These are phyloP conservation scores for Hystrix cristata DNA, from an alignment of 2,113 vertebrate genomes.

Conservation along the genomic window DNA sequence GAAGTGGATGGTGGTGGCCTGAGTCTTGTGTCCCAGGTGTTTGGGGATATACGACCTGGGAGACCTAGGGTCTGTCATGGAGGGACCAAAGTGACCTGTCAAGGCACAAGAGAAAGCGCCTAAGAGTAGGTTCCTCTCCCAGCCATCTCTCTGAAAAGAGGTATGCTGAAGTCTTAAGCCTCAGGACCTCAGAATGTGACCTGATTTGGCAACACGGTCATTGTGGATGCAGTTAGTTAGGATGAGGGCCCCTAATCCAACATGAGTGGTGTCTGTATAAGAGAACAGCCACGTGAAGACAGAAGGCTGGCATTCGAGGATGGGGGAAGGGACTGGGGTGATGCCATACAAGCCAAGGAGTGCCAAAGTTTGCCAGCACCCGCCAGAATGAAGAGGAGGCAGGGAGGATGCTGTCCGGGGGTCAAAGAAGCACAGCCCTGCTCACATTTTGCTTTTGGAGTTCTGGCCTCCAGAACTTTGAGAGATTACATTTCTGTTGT, in stretches of 20 bases:
- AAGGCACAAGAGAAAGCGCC: neutral
- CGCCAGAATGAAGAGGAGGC: accelerated
- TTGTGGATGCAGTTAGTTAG: neutral
- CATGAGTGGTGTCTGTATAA: neutral
- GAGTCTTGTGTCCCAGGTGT: neutral
- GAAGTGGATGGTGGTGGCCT: neutral
- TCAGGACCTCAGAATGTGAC: neutral
- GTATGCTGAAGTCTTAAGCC: neutral
- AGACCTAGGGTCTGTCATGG: neutral
- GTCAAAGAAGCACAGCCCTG: accelerated
- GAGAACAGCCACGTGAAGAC: neutral
- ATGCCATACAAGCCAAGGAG: neutral
- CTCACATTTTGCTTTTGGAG: neutral
- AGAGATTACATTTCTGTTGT: neutral
- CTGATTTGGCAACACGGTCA: neutral
- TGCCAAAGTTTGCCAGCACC: neutral
- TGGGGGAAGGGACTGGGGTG: neutral
- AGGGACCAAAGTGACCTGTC: neutral
- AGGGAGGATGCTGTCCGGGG: accelerated
- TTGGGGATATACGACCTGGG: neutral
- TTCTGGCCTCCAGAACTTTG: neutral
- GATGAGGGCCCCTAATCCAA: neutral
- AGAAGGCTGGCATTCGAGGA: accelerated
- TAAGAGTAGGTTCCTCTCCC: neutral
- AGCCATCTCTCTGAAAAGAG: neutral